Base-by-base conservation (phyloP, 2,888 invertebrate species). In the Unio pictorum region DNA sequence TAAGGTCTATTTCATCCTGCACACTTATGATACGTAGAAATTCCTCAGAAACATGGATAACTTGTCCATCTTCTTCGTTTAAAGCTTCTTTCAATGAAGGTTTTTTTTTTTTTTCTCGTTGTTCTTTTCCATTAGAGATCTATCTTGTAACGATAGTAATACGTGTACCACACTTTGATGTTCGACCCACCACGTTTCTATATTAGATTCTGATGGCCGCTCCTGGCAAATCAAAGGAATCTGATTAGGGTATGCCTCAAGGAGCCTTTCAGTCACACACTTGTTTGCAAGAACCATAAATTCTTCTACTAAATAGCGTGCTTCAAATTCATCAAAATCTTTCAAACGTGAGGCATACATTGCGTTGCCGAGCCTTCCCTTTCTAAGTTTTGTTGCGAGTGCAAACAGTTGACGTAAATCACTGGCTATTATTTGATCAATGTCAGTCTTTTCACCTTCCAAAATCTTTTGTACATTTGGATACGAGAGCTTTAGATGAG, bases 301-400 rank as follows among this genome's bases (percentile, higher is more conserved):
- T 59, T 81, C 81, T 34, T 79, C 80, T 1, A 80, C 71, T 28
- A 80, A 65, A 55, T 65, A 61, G 62, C 79, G 73, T 54, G 78
- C 76, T 26, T 78, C 72, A 15, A 60, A 17, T 15, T 11, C 45
- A 18, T 64, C 64, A 11, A 18, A 45, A 3, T 64, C 26, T 45
- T 45, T 45, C 56, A 74, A 67, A 26, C 72, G 72, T 17, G 73
- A 61, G 20, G 73, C 69, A 66, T 70, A 71, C 61, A 69, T 66
- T 11, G 72, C 60, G 28, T 73, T 58, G 18, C 68, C 66, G 17
- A 75, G 59, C 55, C 81, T 64, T 63, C 20, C 45, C 58, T 64
- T 67, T 23, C 75, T 66, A 28, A 75, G 60, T 55, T 68, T 26
- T n/a, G 69, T 57, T 2, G 81, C 72, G 54, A 81, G 56, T 18